Evolutionary conservation across 2,797 vertebrate genomes (phyloP).

Genomic region (Anguilla megastoma): DNA sequence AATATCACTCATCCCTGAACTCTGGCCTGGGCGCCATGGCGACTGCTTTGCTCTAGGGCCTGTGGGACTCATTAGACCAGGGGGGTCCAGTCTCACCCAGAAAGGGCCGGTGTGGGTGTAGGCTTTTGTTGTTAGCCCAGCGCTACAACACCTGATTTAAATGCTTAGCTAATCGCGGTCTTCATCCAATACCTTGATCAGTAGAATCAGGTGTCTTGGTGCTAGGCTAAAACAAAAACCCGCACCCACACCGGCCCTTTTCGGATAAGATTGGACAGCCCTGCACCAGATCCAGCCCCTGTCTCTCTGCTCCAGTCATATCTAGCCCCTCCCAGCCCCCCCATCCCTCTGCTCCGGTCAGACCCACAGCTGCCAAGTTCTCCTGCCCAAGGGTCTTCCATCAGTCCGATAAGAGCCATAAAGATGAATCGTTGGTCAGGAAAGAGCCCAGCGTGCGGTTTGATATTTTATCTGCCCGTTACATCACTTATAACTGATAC

Average conservation of each 20-base stretch:
- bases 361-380: background rate
- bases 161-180: too few species aligned
- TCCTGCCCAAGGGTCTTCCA: background rate
- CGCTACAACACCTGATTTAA: too few species aligned
- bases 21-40: background rate
- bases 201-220: too few species aligned
- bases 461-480: background rate
- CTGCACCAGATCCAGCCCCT: background rate
- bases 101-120: too few species aligned
- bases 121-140: too few species aligned
- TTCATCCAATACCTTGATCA: too few species aligned
- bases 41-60: background rate
- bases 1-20: background rate
- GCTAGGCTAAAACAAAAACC: too few species aligned
- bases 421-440: background rate
- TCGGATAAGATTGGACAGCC: too few species aligned
- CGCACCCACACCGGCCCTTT: too few species aligned
- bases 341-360: background rate
- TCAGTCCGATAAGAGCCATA: background rate
- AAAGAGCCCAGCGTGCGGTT: conserved; percentile 13
- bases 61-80: background rate
- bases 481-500: conserved; percentile 17
- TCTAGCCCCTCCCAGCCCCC: background rate
- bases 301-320: background rate
- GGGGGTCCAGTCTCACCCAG: background rate